These are phyloP conservation scores for Tragelaphus buxtoni DNA, from an alignment of 2,113 vertebrate species.

Conservation along the genomic window DNA sequence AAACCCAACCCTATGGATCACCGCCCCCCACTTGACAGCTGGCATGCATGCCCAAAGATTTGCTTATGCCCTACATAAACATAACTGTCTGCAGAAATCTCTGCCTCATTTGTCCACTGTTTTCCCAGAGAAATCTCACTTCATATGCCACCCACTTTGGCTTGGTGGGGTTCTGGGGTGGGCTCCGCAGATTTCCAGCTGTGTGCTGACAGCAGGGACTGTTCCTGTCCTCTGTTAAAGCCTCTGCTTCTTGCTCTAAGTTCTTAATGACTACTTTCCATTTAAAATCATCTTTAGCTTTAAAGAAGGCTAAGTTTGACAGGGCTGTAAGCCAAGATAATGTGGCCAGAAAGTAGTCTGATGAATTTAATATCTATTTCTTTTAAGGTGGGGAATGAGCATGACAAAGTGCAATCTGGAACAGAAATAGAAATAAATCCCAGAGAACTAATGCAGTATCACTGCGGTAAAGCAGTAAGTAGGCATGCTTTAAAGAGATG, in stretches of 20 bases:
- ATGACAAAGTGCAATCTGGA: constrained; percentile 18
- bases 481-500: not conserved
- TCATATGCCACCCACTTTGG: not conserved
- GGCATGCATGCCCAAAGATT: not conserved
- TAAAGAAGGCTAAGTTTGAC: constrained; percentile 48
- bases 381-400: constrained; percentile 18
- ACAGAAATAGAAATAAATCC: constrained; percentile 35
- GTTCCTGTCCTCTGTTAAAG: constrained; percentile 37
- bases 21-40: not conserved
- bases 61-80: not conserved
- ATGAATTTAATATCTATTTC: constrained; percentile 35
- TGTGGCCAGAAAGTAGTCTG: constrained; percentile 41
- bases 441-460: not conserved
- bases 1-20: not conserved
- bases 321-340: constrained; percentile 52
- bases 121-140: constrained; percentile 1
- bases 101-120: not conserved
- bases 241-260: constrained; percentile 57
- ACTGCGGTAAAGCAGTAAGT: not conserved
- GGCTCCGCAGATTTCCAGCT: not conserved
- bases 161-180: not conserved
- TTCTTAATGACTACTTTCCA: constrained; percentile 67
- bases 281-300: constrained; percentile 49
- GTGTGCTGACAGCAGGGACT: constrained; percentile 9
- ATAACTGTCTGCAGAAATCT: constrained; percentile 15